A percentile compares a stretch with the other conserved stretches of the same genome.
Evolutionary conservation across 2,113 vertebrate species (phyloP).

Genomic region (Anseranas semipalmata): DNA sequence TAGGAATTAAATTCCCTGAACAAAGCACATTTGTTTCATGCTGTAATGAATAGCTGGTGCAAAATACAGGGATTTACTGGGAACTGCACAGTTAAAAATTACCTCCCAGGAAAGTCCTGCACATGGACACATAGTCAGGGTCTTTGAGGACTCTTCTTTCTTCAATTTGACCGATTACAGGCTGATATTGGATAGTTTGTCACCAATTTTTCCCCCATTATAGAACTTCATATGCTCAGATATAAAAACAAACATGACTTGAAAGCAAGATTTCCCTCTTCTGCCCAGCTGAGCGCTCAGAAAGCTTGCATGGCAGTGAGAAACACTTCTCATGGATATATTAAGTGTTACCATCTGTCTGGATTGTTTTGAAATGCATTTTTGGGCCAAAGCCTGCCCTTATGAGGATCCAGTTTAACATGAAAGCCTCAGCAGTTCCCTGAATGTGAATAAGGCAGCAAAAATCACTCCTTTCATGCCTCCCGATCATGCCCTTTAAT

Average conservation of each 20-base stretch:
- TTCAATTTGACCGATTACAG: neutral
- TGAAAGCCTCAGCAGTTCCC: constrained; percentile 30
- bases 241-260: constrained; percentile 31
- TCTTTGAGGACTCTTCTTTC: neutral
- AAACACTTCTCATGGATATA: constrained; percentile 39
- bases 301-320: neutral
- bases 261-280: neutral
- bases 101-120: neutral
- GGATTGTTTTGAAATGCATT: constrained; percentile 63
- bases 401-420: constrained; percentile 50
- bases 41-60: neutral
- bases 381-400: constrained; percentile 58
- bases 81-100: neutral
- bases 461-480: constrained; percentile 5
- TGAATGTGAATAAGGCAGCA: constrained; percentile 22
- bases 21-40: neutral
- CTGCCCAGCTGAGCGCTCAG: neutral
- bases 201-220: neutral
- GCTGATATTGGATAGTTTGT: neutral
- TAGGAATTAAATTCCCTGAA: neutral
- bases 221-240: neutral
- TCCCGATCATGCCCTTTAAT: constrained; percentile 20
- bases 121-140: neutral
- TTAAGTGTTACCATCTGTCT: constrained; percentile 67
- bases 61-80: neutral